Percentiles rank a stretch among this genome's conserved stretches.
Evolutionary conservation across 2,797 vertebrate genomes (phyloP).

Genomic region (Microcaecilia unicolor): DNA sequence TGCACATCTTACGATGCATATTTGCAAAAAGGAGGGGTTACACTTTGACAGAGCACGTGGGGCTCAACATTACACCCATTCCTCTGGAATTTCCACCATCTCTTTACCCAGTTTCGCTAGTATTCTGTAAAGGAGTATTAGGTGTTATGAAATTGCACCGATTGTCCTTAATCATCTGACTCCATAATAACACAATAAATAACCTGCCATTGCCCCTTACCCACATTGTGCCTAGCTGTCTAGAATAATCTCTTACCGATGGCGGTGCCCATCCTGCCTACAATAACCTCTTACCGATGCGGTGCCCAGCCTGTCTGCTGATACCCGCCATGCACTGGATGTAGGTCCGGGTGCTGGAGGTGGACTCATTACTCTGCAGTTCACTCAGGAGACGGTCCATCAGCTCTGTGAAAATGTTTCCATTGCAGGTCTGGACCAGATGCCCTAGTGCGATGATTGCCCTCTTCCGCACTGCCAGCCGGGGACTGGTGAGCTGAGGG

Average conservation of each 20-base stretch:
- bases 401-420: conserved; percentile 77
- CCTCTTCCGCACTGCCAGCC: conserved; percentile 86
- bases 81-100: no score
- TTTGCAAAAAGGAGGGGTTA: no score
- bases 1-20: no score
- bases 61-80: no score
- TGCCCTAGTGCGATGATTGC: conserved; percentile 82
- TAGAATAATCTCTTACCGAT: conserved; percentile 71
- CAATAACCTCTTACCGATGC: conserved; percentile 72
- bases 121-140: no score
- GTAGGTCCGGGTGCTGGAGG: conserved; percentile 73
- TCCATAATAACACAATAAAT: no score
- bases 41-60: no score
- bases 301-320: conserved; percentile 83
- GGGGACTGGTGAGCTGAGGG: conserved; percentile 79
- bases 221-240: no score
- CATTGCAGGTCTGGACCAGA: conserved; percentile 78
- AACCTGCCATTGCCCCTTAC: no score
- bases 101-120: no score
- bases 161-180: background rate
- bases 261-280: no score
- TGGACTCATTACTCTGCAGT: conserved; percentile 55
- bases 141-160: no score
- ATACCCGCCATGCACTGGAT: conserved; percentile 86
- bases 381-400: conserved; percentile 72